These are phyloP conservation scores for Perithous albicinctus DNA, from an alignment of 2,888 invertebrate genomes.

Conservation along the genomic window DNA sequence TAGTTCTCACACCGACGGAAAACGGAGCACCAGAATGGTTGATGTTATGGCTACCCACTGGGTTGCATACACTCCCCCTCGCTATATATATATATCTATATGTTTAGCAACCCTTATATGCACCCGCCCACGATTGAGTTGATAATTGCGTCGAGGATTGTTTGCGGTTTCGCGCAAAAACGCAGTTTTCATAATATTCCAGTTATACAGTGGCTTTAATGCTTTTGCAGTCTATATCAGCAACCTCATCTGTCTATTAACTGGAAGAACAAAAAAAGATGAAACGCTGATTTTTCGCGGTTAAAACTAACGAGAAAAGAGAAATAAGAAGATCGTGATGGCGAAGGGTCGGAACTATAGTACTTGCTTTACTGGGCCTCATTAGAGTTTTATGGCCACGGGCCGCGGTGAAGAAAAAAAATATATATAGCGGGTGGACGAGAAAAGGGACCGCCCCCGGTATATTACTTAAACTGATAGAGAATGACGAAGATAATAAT, in stretches of 20 bases:
- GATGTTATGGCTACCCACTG: not conserved
- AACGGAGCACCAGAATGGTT: slow-evolving; percentile 9
- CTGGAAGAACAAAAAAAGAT: not conserved
- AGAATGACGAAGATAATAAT: slow-evolving; percentile 66
- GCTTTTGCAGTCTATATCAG: not conserved
- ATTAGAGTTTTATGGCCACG: slow-evolving; percentile 68
- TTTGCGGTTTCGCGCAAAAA: slow-evolving; percentile 26
- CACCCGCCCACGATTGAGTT: slow-evolving; percentile 42
- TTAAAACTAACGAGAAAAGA: slow-evolving; percentile 35
- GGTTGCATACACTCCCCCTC: not conserved
- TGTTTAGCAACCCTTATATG: not conserved
- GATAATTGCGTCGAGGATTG: slow-evolving; percentile 54
- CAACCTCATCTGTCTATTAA: not conserved
- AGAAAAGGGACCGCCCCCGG: slow-evolving; percentile 43
- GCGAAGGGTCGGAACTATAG: slow-evolving; percentile 51
- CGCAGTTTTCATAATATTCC: slow-evolving; percentile 7
- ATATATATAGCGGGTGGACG: slow-evolving; percentile 28
- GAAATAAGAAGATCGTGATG: slow-evolving; percentile 29
- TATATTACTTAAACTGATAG: slow-evolving; percentile 61
- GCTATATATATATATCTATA: no score
- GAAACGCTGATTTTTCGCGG: slow-evolving; percentile 23
- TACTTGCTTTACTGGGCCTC: slow-evolving; percentile 67
- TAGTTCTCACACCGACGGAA: slow-evolving; percentile 56
- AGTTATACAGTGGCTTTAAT: not conserved
- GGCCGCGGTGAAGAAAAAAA: slow-evolving; percentile 29